phyloP scores from a whole-genome alignment of 2,888 invertebrate species.

The Xestobium rufovillosum region DNA sequence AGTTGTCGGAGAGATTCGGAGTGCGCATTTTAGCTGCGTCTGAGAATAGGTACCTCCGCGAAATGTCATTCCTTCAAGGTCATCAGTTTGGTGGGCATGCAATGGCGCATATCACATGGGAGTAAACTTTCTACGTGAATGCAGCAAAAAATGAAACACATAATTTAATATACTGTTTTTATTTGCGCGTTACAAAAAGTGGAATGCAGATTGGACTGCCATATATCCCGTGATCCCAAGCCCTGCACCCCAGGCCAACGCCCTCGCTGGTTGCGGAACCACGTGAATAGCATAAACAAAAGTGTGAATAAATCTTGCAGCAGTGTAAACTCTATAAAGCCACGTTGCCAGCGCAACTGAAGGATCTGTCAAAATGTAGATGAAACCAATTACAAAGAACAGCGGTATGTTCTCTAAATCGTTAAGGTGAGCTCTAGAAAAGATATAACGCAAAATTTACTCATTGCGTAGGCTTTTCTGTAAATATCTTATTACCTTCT shows the following conservation, averaged over 20 bases:
- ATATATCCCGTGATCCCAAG: not conserved
- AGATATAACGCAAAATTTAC: too few species aligned
- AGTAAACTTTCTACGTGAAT: too few species aligned
- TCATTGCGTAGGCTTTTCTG: too few species aligned
- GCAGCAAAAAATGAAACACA: too few species aligned
- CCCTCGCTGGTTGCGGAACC: conserved; percentile 46
- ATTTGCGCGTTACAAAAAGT: conserved; percentile 2
- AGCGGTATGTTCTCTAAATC: conserved; percentile 62
- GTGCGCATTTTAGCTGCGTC: too few species aligned
- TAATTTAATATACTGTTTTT: too few species aligned
- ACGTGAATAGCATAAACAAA: conserved; percentile 44
- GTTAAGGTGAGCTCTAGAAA: conserved; percentile 56
- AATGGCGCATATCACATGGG: too few species aligned
- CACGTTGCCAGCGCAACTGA: conserved; percentile 41
- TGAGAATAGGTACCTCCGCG: too few species aligned
- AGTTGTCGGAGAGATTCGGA: too few species aligned
- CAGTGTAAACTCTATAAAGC: conserved; percentile 25
- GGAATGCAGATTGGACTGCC: conserved; percentile 3
- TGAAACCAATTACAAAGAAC: conserved; percentile 51
- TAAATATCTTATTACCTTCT: not conserved
- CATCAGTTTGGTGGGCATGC: too few species aligned
- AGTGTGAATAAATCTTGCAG: conserved; percentile 42
- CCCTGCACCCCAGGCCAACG: conserved; percentile 32
- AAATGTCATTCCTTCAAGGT: too few species aligned
- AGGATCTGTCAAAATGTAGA: conserved; percentile 55